Evolutionary conservation across 2,888 invertebrate species (phyloP).

Genomic region (Clepsis dumicolana): DNA sequence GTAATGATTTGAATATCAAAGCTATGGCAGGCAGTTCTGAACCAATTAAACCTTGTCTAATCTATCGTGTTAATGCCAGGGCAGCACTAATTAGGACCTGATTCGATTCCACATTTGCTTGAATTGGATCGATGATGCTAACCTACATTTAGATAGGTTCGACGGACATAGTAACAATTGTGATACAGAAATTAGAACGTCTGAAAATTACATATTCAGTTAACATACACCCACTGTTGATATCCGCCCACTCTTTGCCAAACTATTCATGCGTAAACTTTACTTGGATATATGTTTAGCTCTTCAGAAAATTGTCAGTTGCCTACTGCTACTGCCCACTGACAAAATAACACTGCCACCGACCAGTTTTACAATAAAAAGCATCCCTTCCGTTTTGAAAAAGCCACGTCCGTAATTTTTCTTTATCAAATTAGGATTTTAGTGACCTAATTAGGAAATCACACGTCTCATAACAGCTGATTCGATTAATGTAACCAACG

Average conservation of each 20-base stretch:
- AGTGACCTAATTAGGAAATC: too few relatives aligned
- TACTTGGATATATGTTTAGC: too few relatives aligned
- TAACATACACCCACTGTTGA: neutral
- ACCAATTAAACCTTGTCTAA: constrained; percentile 21
- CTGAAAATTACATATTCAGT: neutral
- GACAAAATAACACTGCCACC: too few relatives aligned
- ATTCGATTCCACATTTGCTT: constrained; percentile 30
- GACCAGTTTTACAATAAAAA: too few relatives aligned
- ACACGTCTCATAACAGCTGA: too few relatives aligned
- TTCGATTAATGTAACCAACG: neutral
- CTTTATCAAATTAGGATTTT: too few relatives aligned
- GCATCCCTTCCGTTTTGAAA: too few relatives aligned
- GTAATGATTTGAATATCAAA: constrained; percentile 7
- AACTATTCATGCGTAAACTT: too few relatives aligned
- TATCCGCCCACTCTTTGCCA: too few relatives aligned
- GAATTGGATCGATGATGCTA: constrained; percentile 35
- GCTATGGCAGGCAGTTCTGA: neutral
- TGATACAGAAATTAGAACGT: constrained; percentile 2
- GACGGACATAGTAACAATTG: constrained; percentile 24
- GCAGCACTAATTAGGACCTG: constrained; percentile 22
- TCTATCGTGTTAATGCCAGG: constrained; percentile 33
- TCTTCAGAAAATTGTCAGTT: too few relatives aligned
- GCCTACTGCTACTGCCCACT: too few relatives aligned
- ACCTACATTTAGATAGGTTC: constrained; percentile 23
- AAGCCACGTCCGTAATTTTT: too few relatives aligned